phyloP scores from a whole-genome alignment of 2,113 vertebrate species.

The Osmerus eperlanus region DNA sequence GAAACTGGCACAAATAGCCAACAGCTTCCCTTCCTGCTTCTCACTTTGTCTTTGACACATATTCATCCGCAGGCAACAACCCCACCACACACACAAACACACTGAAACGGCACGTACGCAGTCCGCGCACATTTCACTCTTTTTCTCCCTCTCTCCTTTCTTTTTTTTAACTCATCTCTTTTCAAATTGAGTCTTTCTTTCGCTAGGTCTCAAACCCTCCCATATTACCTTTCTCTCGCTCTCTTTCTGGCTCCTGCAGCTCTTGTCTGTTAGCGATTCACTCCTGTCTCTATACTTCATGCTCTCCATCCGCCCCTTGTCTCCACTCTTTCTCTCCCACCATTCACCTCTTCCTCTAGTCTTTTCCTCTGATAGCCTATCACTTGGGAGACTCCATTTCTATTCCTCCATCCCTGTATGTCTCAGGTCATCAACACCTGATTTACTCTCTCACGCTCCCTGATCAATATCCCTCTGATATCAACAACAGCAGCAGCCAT shows the following conservation, averaged over 20 bases:
- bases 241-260: too few species aligned
- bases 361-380: too few species aligned
- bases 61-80: constrained; percentile 34
- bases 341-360: too few species aligned
- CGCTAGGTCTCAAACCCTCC: constrained; percentile 16
- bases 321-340: too few species aligned
- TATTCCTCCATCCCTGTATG: neutral
- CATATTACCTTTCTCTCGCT: neutral
- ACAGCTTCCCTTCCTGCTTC: constrained; percentile 15
- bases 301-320: too few species aligned
- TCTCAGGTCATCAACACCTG: neutral
- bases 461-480: constrained; percentile 55
- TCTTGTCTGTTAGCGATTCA: too few species aligned
- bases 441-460: constrained; percentile 1
- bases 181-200: too few species aligned
- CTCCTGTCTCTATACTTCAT: too few species aligned
- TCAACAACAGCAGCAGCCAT: constrained; percentile 3
- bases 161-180: neutral
- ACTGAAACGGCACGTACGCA: neutral
- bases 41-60: constrained; percentile 48
- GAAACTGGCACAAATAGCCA: constrained; percentile 31
- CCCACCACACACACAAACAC: neutral
- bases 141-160: constrained; percentile 10
- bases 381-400: neutral
- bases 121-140: neutral